Evolutionary conservation across 2,113 vertebrate genomes (phyloP).

Genomic region (Xyrauchen texanus): DNA sequence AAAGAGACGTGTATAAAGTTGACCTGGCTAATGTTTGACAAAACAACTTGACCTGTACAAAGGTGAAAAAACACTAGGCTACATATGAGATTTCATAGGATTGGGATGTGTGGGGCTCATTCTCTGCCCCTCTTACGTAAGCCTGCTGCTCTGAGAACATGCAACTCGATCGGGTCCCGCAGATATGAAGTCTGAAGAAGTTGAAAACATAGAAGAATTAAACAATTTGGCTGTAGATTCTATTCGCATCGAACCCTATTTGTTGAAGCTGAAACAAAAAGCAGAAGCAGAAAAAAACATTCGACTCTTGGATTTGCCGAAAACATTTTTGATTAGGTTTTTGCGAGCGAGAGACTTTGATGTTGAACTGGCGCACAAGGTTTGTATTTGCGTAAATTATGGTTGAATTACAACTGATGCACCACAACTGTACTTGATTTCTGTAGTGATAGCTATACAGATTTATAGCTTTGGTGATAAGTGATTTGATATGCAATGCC

Average conservation of each 20-base stretch:
- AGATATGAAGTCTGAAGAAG: conserved; percentile 66
- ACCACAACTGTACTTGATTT: too few species aligned
- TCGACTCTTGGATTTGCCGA: conserved; percentile 63
- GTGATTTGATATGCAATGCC: too few species aligned
- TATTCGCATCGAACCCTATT: conserved; percentile 64
- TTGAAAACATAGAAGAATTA: conserved; percentile 46
- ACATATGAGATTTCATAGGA: background rate
- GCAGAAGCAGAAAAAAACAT: conserved; percentile 60
- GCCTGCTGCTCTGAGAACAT: background rate
- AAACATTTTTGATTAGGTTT: conserved; percentile 82
- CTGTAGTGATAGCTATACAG: too few species aligned
- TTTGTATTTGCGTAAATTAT: conserved; percentile 51
- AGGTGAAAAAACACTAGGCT: conserved; percentile 7
- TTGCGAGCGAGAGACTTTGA: conserved; percentile 88
- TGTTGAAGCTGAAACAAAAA: conserved; percentile 71
- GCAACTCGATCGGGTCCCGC: conserved; percentile 31
- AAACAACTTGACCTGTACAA: conserved; percentile 8
- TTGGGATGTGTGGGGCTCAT: background rate
- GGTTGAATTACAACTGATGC: too few species aligned
- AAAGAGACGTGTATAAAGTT: background rate
- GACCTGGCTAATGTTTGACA: conserved; percentile 14
- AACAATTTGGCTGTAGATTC: conserved; percentile 73
- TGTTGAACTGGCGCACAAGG: conserved; percentile 80
- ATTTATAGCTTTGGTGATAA: too few species aligned
- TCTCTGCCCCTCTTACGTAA: conserved; percentile 11